phyloP scores from a whole-genome alignment of 2,113 vertebrate species.

The Salminus brasiliensis region DNA sequence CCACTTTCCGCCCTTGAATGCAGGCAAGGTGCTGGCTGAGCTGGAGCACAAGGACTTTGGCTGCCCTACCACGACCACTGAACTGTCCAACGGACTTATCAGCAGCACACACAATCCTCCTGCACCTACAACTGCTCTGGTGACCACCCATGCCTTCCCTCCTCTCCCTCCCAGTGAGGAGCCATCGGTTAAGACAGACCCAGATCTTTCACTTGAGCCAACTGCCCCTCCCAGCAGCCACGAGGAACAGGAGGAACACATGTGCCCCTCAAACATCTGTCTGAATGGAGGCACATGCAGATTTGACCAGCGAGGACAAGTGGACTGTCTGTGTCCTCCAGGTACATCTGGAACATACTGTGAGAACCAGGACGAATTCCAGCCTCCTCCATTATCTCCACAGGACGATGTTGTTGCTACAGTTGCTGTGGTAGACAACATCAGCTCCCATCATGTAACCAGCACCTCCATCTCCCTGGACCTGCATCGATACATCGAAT shows the following conservation, averaged over 20 bases:
- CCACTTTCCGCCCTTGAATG: slow-evolving; percentile 90
- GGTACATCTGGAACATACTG: slow-evolving; percentile 82
- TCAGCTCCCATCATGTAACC: slow-evolving; percentile 79
- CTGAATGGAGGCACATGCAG: slow-evolving; percentile 87
- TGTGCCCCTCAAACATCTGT: slow-evolving; percentile 84
- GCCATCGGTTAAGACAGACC: slow-evolving; percentile 26
- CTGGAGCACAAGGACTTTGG: slow-evolving; percentile 88
- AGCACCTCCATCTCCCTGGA: slow-evolving; percentile 87
- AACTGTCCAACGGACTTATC: slow-evolving; percentile 68
- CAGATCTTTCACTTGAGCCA: slow-evolving; percentile 27
- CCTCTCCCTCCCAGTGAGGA: slow-evolving; percentile 43
- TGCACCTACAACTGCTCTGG: slow-evolving; percentile 51
- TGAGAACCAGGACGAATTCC: slow-evolving; percentile 65
- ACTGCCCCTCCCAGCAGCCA: slow-evolving; percentile 50
- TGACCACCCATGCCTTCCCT: slow-evolving; percentile 62
- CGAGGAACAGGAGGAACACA: slow-evolving; percentile 15
- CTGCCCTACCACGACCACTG: slow-evolving; percentile 87
- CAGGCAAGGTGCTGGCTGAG: slow-evolving; percentile 83
- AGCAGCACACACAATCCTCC: slow-evolving; percentile 54
- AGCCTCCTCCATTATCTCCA: slow-evolving; percentile 33
- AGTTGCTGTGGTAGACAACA: slow-evolving; percentile 44
- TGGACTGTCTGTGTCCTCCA: slow-evolving; percentile 80
- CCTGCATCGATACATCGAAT: slow-evolving; percentile 83
- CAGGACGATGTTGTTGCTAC: slow-evolving; percentile 49
- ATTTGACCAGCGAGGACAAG: slow-evolving; percentile 69